These are phyloP conservation scores for Steinernema hermaphroditum DNA, from an alignment of 2,888 invertebrate genomes.

Conservation along the genomic window DNA sequence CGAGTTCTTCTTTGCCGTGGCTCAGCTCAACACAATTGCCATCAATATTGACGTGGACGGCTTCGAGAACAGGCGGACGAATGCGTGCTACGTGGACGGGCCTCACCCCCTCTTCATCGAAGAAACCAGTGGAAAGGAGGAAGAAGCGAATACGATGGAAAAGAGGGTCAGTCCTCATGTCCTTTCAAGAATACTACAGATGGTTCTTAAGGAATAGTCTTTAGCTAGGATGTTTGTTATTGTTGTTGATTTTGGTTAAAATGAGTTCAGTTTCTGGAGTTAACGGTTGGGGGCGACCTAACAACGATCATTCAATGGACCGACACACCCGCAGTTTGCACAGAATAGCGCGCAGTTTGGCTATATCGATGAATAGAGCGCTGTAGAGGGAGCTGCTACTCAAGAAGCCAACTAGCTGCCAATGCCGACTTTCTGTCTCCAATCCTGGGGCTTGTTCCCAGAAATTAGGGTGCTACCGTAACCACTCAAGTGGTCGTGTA, in stretches of 20 bases:
- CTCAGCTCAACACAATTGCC: conserved; percentile 83
- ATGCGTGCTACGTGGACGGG: conserved; percentile 33
- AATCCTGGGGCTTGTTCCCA: no score
- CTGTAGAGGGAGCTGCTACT: no score
- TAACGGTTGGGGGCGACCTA: no score
- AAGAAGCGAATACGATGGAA: not conserved
- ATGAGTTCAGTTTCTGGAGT: no score
- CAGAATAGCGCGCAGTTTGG: no score
- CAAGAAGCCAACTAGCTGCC: no score
- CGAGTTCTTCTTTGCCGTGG: conserved; percentile 82
- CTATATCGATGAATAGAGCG: no score
- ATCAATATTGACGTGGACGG: conserved; percentile 61
- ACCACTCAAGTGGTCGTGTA: no score
- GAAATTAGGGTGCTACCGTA: no score
- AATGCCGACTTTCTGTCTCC: no score
- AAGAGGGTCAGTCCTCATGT: conserved; percentile 47
- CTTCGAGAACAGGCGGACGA: conserved; percentile 33
- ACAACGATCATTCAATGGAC: no score
- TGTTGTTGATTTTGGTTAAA: conserved; percentile 33
- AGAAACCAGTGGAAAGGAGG: not conserved
- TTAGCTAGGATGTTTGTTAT: conserved; percentile 11
- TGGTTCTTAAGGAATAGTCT: conserved; percentile 41
- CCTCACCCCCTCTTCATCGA: conserved; percentile 31
- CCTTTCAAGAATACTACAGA: conserved; percentile 49
- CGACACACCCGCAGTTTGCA: no score